Base-by-base conservation (phyloP, 1,140 invertebrate species). In the Pristionchus pacificus region DNA sequence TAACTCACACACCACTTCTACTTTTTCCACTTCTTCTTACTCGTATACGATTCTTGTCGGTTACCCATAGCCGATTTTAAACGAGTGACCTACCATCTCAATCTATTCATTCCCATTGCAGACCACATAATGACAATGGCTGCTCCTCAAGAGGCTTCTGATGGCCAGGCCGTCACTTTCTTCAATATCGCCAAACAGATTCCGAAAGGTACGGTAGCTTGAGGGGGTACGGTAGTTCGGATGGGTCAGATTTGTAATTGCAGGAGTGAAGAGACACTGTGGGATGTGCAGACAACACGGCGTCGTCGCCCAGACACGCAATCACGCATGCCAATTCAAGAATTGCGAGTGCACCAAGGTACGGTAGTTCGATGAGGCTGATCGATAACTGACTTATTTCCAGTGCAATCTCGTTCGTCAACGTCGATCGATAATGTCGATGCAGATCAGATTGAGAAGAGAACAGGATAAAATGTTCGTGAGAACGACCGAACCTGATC, bases 261-360 rank as follows among this genome's bases (percentile, higher is more conserved):
- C 62, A 83, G 79, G 83, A 70, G 79, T 81, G 13, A 83, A 83
- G 62, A 64, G 79, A 30, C 81, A 77, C 63, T 81, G 79, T 77
- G 79, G 79, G 55, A 81, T 81, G 65, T 81, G 79, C 67, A 65
- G 79, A 29, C 79, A 81, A 58, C 79, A 81, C 57, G 78, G 78
- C 13, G 67, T 83, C 30, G 61, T 81, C 24, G 63, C 74, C n/a
- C 75, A 83, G 72, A 81, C 79, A 2, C 72, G 79, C 31, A 81
- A 81, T 14, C 79, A 81, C 65, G 58, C 59, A 25, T 81, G 79
- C 62, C 33, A 70, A 28, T 81, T 72, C 62, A 81, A 83, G 68
- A 75, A 75, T 58, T 81, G 79, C 62, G 64, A 74, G 19, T 81
- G 79, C 63, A 55, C 68, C 61, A 80, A 80, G 76, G 80, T 80